phyloP scores from a whole-genome alignment of 2,113 vertebrate genomes.

The Laticauda colubrina region DNA sequence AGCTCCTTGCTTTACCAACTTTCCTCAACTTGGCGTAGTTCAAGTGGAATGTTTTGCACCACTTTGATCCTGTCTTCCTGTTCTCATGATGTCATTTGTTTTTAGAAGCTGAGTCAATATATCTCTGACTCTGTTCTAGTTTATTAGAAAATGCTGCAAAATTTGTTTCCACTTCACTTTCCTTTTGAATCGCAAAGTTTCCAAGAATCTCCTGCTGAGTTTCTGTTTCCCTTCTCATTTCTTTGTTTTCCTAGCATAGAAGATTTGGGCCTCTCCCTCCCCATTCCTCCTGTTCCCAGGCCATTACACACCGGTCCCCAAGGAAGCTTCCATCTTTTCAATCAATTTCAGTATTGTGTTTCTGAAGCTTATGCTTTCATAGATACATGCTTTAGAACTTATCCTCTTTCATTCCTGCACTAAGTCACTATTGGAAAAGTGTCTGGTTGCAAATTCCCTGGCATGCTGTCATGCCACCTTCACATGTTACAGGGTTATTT shows the following conservation, averaged over 20 bases:
- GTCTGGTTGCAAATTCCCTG: not conserved
- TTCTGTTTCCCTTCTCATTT: not conserved
- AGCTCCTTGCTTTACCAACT: not conserved
- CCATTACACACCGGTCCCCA: not conserved
- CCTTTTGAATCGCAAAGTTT: not conserved
- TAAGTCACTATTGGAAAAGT: not conserved
- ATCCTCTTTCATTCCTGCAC: not conserved
- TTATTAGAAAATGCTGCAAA: not conserved
- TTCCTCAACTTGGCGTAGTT: not conserved
- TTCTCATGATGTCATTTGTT: not conserved
- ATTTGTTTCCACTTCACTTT: not conserved
- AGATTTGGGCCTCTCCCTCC: not conserved
- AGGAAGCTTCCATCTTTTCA: not conserved
- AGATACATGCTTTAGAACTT: not conserved
- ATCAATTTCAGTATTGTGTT: not conserved
- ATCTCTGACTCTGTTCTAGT: not conserved
- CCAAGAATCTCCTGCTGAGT: not conserved
- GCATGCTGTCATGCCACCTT: not conserved
- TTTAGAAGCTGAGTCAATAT: not conserved
- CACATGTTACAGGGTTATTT: not conserved
- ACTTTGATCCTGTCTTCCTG: not conserved
- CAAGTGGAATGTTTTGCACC: not conserved
- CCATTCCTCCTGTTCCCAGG: not conserved
- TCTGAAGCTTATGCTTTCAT: not conserved
- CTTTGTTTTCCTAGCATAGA: not conserved